Percentiles rank a stretch among this genome's conserved stretches.
Conservation (phyloP, 2,888 invertebrate species). For the Dusona sp. region DNA sequence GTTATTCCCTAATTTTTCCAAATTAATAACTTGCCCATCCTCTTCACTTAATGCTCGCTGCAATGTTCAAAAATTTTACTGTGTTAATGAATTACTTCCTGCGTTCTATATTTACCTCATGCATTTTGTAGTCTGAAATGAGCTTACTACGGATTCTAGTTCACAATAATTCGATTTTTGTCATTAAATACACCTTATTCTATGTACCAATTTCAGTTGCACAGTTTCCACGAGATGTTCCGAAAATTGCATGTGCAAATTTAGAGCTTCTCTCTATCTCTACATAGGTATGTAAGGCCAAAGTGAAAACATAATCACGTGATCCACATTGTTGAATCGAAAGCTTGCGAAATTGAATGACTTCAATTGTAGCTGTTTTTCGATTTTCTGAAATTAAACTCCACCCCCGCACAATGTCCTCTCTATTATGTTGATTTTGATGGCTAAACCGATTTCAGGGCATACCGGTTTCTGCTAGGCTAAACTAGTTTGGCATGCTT, state of each 20-base stretch:
- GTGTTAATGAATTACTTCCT: not conserved
- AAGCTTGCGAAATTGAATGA: slow-evolving; percentile 7
- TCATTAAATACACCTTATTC: slow-evolving; percentile 20
- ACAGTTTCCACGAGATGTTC: not conserved
- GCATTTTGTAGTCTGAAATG: not conserved
- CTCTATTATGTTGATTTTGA: not conserved
- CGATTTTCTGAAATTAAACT: slow-evolving; percentile 8
- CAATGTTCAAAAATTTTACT: slow-evolving; percentile 11
- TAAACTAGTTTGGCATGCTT: not conserved
- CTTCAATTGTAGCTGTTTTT: not conserved
- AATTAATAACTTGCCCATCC: slow-evolving; percentile 54
- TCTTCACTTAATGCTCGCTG: slow-evolving; percentile 4
- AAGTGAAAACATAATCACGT: not conserved
- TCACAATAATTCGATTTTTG: slow-evolving; percentile 27
- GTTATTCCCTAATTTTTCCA: slow-evolving; percentile 55
- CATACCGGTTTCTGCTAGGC: not conserved
- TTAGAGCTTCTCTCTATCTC: not conserved
- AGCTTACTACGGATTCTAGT: not conserved
- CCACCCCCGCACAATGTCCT: not conserved
- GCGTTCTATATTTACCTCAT: not conserved
- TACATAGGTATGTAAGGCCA: not conserved
- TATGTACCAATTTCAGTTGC: not conserved
- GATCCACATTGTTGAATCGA: not conserved
- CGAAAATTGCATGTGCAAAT: not conserved
- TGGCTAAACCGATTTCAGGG: not conserved